These are phyloP conservation scores for Zosterops lateralis DNA, from an alignment of 2,113 vertebrate species.

Conservation along the genomic window DNA sequence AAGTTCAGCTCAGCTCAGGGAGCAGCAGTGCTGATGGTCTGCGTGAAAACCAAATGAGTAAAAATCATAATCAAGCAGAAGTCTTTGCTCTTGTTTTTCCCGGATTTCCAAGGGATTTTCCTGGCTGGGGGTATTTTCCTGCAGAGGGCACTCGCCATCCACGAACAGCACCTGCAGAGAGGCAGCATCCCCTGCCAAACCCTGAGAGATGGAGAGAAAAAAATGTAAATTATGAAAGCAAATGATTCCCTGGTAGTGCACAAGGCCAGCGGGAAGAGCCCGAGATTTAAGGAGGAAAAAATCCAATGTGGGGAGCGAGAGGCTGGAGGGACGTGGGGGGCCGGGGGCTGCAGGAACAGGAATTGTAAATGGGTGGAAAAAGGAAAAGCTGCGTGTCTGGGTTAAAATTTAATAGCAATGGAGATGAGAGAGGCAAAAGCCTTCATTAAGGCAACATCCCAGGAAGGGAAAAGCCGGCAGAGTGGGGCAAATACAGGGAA, in stretches of 20 bases:
- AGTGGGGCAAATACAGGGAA: neutral
- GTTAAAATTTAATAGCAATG: conserved; percentile 57
- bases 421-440: conserved; percentile 31
- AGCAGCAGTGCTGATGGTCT: neutral
- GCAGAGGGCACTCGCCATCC: conserved; percentile 79
- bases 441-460: conserved; percentile 28
- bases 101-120: neutral
- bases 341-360: neutral
- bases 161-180: conserved; percentile 1
- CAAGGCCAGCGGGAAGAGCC: conserved; percentile 32
- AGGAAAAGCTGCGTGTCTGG: neutral
- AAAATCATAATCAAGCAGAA: neutral
- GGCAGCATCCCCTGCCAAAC: neutral
- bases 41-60: neutral
- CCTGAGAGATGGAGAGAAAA: conserved; percentile 52
- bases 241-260: conserved; percentile 66
- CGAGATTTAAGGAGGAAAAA: conserved; percentile 46
- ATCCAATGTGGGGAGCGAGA: neutral
- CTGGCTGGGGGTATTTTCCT: conserved; percentile 32
- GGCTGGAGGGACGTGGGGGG: conserved; percentile 13
- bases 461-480: neutral
- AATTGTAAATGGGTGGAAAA: neutral
- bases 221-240: conserved; percentile 71
- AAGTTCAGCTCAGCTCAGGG: neutral
- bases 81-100: neutral